Evolutionary conservation across 2,113 vertebrate genomes (phyloP), one percentile per base, ranked within the genome.

Genomic region (Fregetta grallaria): DNA sequence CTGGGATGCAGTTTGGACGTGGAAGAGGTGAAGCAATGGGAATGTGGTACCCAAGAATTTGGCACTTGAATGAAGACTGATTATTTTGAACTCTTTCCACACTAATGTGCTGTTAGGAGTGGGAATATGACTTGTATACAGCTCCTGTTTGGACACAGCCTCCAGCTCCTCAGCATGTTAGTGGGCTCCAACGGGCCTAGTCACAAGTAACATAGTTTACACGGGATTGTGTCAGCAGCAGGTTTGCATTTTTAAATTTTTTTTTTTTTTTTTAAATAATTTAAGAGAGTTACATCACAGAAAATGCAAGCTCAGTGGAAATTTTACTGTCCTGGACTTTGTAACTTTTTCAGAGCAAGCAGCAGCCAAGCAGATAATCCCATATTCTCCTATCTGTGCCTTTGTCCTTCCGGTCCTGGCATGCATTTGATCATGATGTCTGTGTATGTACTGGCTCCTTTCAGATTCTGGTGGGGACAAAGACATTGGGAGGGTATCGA

Each of bases 301-400:
- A 97, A 96, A 95, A 96, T 90, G 82, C 90, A 92, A 94, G 40
- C 40, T 89, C 79, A 88, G 88, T 61, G 91, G 96, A 97, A 97
- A 93, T 50, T 72, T 86, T 89, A 53, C 76, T 85, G 52, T 75
- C 38, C 52, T 78, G 92, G 79, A 96, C 96, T 95, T 97, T 91
- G 92, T 22, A 92, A 70, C 77, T 66, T 65, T 82, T 85, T 26
- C 59, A 77, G 73, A 65, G 44, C 66, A 81, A 89, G 78, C 45
- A 63, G 94, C 96, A 97, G 77, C 59, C 76, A 93, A 95, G 93
- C 96, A 95, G 87, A 94, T 96, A 96, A 97, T 94, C 94, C 53
- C 79, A 45, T 90, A 47, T 93, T 90, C 84, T 97, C 30, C 1
- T 80, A 27, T 79, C 44, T 81, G 50, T 92, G 84, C 93, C 82